These are phyloP conservation scores for Neosilurus hyrtlii DNA, from an alignment of 2,797 vertebrate species.

Conservation along the genomic window DNA sequence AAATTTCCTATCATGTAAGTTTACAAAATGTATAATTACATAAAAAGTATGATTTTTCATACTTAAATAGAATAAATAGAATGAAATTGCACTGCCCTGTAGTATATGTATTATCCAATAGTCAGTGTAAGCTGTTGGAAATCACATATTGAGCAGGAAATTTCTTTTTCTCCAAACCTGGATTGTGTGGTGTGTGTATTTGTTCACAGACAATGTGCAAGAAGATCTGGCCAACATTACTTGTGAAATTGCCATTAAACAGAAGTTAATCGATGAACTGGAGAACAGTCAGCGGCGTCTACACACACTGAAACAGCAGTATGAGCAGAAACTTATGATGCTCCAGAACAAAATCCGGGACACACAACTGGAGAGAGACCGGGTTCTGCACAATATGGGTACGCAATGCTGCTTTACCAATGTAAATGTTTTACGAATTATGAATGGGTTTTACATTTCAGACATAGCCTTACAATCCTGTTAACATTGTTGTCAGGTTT, in stretches of 20 bases:
- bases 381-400: slow-evolving; percentile 94
- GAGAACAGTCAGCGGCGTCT: slow-evolving; percentile 95
- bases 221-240: slow-evolving; percentile 96
- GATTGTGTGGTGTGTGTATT: background rate
- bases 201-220: slow-evolving; percentile 82
- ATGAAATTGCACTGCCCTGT: background rate
- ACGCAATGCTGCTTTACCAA: background rate
- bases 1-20: no score
- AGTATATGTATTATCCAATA: background rate
- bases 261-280: slow-evolving; percentile 94
- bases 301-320: slow-evolving; percentile 92
- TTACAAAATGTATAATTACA: background rate
- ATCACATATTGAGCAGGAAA: background rate
- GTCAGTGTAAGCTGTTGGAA: background rate
- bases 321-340: slow-evolving; percentile 94
- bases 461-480: background rate
- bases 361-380: slow-evolving; percentile 94
- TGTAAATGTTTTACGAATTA: background rate
- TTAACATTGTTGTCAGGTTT: background rate
- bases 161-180: background rate
- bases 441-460: background rate
- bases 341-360: slow-evolving; percentile 94
- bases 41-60: background rate
- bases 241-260: slow-evolving; percentile 98
- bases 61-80: background rate